A percentile compares a stretch with the other conserved stretches of the same genome.
Conservation (phyloP, 2,113 vertebrate genomes). For the Spea multiplicata region DNA sequence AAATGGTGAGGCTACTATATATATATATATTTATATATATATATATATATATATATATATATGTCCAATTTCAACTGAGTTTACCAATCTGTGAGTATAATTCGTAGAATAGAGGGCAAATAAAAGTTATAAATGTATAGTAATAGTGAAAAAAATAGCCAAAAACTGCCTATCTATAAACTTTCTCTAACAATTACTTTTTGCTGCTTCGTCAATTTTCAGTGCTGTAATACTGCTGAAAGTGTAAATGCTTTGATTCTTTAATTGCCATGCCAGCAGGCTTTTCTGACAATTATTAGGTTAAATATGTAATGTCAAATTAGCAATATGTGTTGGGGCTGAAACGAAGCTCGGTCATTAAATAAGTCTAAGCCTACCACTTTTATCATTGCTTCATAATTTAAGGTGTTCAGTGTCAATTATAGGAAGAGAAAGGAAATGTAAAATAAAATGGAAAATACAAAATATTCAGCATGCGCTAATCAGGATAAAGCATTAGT, state of each 20-base stretch:
- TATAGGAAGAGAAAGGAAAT: neutral
- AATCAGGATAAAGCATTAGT: no score
- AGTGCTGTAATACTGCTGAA: constrained; percentile 9
- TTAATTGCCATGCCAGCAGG: constrained; percentile 17
- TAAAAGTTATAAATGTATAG: neutral
- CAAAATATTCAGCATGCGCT: no score
- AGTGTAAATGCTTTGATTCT: constrained; percentile 17
- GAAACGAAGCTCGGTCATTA: neutral
- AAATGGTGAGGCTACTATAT: no score
- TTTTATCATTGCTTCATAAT: constrained; percentile 11
- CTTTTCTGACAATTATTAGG: constrained; percentile 12
- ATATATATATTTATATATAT: no score
- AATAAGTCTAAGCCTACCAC: neutral
- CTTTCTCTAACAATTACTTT: constrained; percentile 11
- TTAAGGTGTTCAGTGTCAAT: neutral
- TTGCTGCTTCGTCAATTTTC: constrained; percentile 17
- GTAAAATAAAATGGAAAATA: no score
- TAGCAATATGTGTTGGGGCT: neutral
- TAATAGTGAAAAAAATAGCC: neutral
- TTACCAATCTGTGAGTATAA: constrained; percentile 8
- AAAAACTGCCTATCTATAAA: neutral
- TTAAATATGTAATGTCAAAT: constrained; percentile 28
- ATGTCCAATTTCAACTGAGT: neutral
- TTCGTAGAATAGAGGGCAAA: neutral
- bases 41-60: neutral